These are phyloP conservation scores for Phalera bucephala DNA, from an alignment of 2,888 invertebrate species.

Conservation along the genomic window DNA sequence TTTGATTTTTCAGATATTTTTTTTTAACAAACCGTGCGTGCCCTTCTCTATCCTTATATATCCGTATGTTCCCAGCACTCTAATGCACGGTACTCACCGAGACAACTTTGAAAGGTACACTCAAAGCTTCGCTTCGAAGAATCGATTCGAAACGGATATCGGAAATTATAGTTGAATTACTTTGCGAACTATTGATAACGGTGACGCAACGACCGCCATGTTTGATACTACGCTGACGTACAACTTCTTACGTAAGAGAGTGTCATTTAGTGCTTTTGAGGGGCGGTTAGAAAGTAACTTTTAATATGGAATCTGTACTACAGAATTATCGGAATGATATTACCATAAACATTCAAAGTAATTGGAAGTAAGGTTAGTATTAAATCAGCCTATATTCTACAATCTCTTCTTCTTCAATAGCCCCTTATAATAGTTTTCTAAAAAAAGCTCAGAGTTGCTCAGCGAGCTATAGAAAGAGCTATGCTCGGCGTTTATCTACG, in stretches of 20 bases:
- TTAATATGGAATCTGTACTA: no score
- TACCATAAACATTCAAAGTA: no score
- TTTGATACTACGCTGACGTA: not conserved
- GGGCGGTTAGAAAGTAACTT: no score
- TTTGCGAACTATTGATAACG: slow-evolving; percentile 37
- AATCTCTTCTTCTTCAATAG: no score
- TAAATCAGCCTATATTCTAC: no score
- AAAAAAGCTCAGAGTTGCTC: no score
- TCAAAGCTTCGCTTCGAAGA: slow-evolving; percentile 32
- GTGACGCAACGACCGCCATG: slow-evolving; percentile 27
- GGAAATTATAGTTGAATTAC: slow-evolving; percentile 42
- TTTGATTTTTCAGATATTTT: slow-evolving; percentile 11
- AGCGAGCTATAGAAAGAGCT: no score
- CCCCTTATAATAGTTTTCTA: no score
- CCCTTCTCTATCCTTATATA: not conserved
- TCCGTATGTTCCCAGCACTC: slow-evolving; percentile 21
- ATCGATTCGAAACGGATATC: slow-evolving; percentile 39
- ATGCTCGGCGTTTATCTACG: no score
- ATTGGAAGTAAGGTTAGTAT: no score
- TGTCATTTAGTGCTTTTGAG: no score
- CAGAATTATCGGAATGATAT: no score
- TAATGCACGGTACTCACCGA: slow-evolving; percentile 14
- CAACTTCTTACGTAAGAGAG: not conserved
- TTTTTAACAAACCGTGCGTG: slow-evolving; percentile 8
- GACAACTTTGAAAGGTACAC: slow-evolving; percentile 36